phyloP scores from a whole-genome alignment of 1,140 invertebrate species.

The Hycleus phaleratus region DNA sequence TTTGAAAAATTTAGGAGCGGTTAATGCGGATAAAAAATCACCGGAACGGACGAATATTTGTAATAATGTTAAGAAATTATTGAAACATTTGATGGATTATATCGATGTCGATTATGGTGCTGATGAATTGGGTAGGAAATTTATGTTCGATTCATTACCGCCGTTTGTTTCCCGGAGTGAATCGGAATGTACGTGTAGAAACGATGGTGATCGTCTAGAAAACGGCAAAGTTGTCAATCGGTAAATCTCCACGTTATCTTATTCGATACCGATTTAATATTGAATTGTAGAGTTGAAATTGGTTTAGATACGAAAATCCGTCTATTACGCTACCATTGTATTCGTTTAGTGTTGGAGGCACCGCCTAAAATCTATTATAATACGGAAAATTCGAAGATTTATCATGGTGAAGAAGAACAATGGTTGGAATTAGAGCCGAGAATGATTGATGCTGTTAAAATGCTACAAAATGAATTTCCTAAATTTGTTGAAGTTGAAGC shows the following conservation, averaged over 20 bases:
- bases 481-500: constrained; percentile 62
- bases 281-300: constrained; percentile 30
- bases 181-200: constrained; percentile 56
- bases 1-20: constrained; percentile 62
- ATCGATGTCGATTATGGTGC: constrained; percentile 73
- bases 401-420: constrained; percentile 72
- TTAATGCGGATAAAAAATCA: constrained; percentile 47
- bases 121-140: constrained; percentile 76
- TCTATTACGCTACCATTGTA: constrained; percentile 32
- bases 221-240: constrained; percentile 55
- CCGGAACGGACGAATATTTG: constrained; percentile 49
- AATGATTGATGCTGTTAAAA: constrained; percentile 59
- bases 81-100: constrained; percentile 55
- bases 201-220: constrained; percentile 60
- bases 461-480: constrained; percentile 67
- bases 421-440: constrained; percentile 65
- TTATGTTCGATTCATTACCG: constrained; percentile 81
- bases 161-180: constrained; percentile 64
- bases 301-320: constrained; percentile 29
- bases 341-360: constrained; percentile 57
- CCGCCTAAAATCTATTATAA: constrained; percentile 66
- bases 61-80: constrained; percentile 51
- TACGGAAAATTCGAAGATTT: constrained; percentile 73
- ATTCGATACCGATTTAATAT: not conserved
- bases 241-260: constrained; percentile 35